Evolutionary conservation across 30 jellyfish, hydroid and myxozoan species (phyloP).

Genomic region (Cassiopea xamachana): DNA sequence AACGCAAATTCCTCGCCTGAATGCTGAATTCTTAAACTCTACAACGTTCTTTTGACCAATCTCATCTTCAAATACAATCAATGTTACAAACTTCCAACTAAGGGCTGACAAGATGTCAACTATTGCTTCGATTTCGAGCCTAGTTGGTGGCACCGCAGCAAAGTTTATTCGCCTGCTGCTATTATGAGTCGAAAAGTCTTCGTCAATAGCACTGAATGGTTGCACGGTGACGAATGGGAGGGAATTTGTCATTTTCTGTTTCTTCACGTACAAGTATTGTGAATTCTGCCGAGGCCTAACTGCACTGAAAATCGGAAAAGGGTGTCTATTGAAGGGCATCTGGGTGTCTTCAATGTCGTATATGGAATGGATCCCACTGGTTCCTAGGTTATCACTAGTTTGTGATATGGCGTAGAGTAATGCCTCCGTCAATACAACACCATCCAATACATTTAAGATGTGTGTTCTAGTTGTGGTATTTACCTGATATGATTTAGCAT

Average conservation of each 20-base stretch:
- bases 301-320: neutral
- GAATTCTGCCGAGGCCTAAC: neutral
- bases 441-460: neutral
- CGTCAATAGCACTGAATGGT: neutral
- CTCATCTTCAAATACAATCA: conserved; percentile 54
- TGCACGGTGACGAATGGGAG: neutral
- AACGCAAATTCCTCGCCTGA: conserved; percentile 48
- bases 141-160: conserved; percentile 74
- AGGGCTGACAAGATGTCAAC: conserved; percentile 47
- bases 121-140: conserved; percentile 36
- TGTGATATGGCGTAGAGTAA: neutral
- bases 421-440: conserved; percentile 19
- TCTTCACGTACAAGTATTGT: neutral
- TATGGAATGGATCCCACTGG: no score
- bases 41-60: conserved; percentile 51
- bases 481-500: neutral
- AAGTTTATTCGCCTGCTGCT: neutral
- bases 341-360: neutral
- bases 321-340: neutral
- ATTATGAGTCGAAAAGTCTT: neutral
- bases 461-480: neutral
- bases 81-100: conserved; percentile 72
- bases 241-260: neutral
- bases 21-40: neutral
- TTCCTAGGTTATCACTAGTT: neutral